Evolutionary conservation across 2,797 vertebrate genomes (phyloP).

Genomic region (Tapera naevia): DNA sequence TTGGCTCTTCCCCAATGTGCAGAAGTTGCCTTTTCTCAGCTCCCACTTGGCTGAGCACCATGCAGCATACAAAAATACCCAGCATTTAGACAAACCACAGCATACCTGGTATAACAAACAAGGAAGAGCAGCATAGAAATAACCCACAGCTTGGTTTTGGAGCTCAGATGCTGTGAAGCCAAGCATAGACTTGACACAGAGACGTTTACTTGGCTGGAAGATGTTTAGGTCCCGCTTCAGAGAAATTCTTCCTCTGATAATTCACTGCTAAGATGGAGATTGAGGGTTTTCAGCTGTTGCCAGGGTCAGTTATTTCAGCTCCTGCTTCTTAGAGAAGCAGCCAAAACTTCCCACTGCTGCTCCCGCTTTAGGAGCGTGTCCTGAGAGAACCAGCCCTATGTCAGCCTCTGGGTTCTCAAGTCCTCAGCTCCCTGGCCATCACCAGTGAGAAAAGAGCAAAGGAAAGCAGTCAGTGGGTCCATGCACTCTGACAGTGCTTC

Average conservation of each 20-base stretch:
- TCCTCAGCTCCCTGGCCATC: not conserved
- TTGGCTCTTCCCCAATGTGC: not conserved
- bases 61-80: not conserved
- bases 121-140: not conserved
- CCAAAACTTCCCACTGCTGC: not conserved
- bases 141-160: not conserved
- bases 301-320: not conserved
- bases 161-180: not conserved
- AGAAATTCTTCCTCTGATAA: not conserved
- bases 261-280: not conserved
- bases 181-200: accelerated
- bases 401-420: not conserved
- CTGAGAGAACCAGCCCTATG: not conserved
- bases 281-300: not conserved
- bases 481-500: accelerated
- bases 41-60: not conserved
- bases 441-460: not conserved
- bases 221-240: not conserved
- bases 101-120: accelerated
- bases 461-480: not conserved
- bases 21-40: not conserved
- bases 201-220: not conserved
- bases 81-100: not conserved
- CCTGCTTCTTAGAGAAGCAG: not conserved
- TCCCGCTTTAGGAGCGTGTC: not conserved